Conservation (phyloP, 2,113 vertebrate genomes). For the Peromyscus maniculatus region DNA sequence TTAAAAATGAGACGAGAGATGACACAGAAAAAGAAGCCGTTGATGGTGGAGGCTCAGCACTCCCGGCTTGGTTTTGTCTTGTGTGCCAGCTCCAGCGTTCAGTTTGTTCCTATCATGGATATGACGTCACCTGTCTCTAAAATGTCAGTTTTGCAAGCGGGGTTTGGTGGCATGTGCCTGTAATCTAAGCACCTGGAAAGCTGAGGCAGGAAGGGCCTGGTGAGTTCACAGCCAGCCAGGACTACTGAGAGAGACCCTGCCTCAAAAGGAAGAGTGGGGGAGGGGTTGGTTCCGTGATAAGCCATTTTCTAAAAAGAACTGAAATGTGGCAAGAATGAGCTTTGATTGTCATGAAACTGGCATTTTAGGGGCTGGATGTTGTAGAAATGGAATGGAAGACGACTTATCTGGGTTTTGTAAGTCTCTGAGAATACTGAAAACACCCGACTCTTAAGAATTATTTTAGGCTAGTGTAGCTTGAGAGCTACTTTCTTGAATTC, state of each 20-base stretch:
- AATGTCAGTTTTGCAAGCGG: not conserved
- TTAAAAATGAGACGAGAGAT: not conserved
- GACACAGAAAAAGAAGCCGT: not conserved
- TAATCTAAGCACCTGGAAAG: not conserved
- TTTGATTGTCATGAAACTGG: not conserved
- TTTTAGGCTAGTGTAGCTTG: not conserved
- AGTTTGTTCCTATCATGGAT: not conserved
- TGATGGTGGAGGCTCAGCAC: not conserved
- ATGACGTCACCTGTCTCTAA: not conserved
- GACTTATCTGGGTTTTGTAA: slow-evolving; percentile 42
- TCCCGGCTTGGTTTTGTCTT: slow-evolving; percentile 17
- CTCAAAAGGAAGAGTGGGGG: not conserved
- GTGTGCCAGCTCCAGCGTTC: not conserved
- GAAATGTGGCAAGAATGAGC: not conserved
- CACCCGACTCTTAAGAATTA: slow-evolving; percentile 47
- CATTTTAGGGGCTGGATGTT: not conserved
- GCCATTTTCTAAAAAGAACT: not conserved
- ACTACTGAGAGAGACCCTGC: not conserved
- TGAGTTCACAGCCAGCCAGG: not conserved
- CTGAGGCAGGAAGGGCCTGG: not conserved
- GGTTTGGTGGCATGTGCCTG: not conserved
- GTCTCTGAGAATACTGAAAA: slow-evolving; percentile 28
- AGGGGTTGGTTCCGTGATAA: not conserved
- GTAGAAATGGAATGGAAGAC: not conserved
- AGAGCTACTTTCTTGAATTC: slow-evolving; percentile 44